These are phyloP conservation scores for Coptodon bakossiorum DNA, from an alignment of 2,113 vertebrate species.

Conservation along the genomic window DNA sequence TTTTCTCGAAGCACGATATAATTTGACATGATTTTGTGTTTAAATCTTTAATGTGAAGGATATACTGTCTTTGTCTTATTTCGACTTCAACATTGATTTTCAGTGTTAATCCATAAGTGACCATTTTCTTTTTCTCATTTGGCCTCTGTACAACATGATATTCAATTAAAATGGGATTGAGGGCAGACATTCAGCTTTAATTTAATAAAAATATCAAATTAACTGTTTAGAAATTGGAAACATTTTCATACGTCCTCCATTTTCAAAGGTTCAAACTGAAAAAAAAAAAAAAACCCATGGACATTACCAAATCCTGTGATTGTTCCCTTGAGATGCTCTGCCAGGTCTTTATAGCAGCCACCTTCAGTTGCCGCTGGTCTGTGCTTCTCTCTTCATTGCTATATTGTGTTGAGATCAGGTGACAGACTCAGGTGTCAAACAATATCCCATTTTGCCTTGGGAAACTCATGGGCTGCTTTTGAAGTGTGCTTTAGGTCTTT, in stretches of 20 bases:
- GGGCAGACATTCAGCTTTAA: background rate
- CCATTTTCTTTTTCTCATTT: background rate
- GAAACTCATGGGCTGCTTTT: background rate
- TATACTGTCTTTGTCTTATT: background rate
- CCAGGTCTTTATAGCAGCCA: background rate
- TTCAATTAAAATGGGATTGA: background rate
- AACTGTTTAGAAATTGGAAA: background rate
- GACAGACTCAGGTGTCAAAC: background rate
- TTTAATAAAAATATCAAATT: background rate
- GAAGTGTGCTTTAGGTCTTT: background rate
- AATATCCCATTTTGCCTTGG: background rate
- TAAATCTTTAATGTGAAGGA: background rate
- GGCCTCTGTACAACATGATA: background rate
- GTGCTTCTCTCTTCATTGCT: background rate
- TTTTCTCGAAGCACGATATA: background rate
- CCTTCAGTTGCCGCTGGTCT: background rate
- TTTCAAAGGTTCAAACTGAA: background rate
- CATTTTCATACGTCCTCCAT: background rate
- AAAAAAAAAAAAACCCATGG: rapidly evolving
- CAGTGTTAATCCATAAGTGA: background rate
- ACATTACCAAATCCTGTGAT: background rate
- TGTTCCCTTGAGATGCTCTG: background rate
- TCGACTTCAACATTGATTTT: background rate
- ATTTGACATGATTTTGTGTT: background rate
- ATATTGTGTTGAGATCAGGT: background rate